These are phyloP conservation scores for Tethya wilhelma DNA, from an alignment of 37 sponge, comb jelly and placozoan species.

Conservation along the genomic window DNA sequence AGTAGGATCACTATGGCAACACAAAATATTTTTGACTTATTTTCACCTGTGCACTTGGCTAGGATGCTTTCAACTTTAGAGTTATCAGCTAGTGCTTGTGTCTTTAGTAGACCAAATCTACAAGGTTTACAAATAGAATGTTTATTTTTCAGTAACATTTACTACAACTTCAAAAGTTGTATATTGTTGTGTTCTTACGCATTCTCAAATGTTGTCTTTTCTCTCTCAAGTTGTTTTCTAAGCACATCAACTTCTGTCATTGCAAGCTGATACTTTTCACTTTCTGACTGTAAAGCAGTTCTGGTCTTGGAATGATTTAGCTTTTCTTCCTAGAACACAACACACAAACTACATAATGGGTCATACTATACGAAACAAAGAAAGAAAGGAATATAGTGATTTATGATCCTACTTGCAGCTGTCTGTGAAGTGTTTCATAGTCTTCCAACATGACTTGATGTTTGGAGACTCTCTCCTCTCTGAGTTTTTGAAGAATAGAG, in stretches of 20 bases:
- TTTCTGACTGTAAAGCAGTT: conserved; percentile 5
- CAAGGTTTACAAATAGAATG: neutral
- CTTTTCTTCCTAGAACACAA: conserved; percentile 40
- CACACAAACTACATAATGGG: neutral
- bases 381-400: neutral
- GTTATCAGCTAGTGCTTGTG: conserved; percentile 55
- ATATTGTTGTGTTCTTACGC: conserved; percentile 55
- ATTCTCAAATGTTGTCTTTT: conserved; percentile 79
- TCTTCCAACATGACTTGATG: neutral
- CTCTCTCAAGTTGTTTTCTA: conserved; percentile 65
- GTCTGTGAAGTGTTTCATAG: neutral
- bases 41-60: conserved; percentile 68
- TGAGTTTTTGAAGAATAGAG: neutral
- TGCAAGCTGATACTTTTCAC: conserved; percentile 47
- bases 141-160: neutral
- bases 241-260: conserved; percentile 52
- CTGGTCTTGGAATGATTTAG: conserved; percentile 54
- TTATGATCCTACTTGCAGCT: conserved; percentile 12
- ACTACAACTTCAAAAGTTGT: neutral
- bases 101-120: conserved; percentile 77
- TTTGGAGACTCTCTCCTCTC: neutral
- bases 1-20: neutral
- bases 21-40: neutral
- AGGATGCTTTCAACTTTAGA: conserved; percentile 59
- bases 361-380: neutral